Conservation (phyloP, 1,140 invertebrate species). For the Prorops nasuta region DNA sequence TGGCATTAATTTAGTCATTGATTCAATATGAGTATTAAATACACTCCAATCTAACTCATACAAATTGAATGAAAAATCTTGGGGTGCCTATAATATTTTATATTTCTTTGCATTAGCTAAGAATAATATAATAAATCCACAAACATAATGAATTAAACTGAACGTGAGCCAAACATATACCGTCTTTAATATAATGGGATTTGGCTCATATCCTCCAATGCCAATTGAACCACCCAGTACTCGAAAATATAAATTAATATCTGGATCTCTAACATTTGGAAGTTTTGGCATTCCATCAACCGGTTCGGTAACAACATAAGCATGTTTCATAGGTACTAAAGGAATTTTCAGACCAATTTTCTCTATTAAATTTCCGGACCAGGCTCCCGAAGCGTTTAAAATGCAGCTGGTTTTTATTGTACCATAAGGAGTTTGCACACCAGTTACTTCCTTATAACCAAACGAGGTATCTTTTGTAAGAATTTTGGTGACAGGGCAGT, state of each 20-base stretch:
- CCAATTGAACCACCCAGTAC: conserved; percentile 78
- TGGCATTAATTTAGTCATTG: conserved; percentile 73
- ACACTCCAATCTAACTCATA: conserved; percentile 86
- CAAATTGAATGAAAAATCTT: conserved; percentile 76
- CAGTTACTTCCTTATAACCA: conserved; percentile 68
- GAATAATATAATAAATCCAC: conserved; percentile 4
- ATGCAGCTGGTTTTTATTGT: conserved; percentile 72
- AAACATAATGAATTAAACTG: no score
- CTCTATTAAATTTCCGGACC: conserved; percentile 72
- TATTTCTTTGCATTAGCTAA: neutral
- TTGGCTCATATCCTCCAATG: conserved; percentile 85
- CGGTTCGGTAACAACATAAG: conserved; percentile 80
- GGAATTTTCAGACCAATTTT: conserved; percentile 73
- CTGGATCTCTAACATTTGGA: conserved; percentile 84
- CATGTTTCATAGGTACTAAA: conserved; percentile 80
- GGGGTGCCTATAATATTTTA: conserved; percentile 59
- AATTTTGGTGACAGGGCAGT: conserved; percentile 71
- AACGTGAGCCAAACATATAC: conserved; percentile 44
- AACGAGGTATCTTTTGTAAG: conserved; percentile 60
- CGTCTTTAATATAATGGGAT: conserved; percentile 76
- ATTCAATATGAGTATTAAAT: conserved; percentile 73
- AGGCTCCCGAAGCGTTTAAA: conserved; percentile 76
- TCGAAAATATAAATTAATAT: conserved; percentile 79
- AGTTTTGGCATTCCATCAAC: conserved; percentile 70
- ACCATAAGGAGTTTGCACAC: conserved; percentile 72